Evolutionary conservation across 2,797 vertebrate species (phyloP).

Genomic region (Intellagama lesueurii): DNA sequence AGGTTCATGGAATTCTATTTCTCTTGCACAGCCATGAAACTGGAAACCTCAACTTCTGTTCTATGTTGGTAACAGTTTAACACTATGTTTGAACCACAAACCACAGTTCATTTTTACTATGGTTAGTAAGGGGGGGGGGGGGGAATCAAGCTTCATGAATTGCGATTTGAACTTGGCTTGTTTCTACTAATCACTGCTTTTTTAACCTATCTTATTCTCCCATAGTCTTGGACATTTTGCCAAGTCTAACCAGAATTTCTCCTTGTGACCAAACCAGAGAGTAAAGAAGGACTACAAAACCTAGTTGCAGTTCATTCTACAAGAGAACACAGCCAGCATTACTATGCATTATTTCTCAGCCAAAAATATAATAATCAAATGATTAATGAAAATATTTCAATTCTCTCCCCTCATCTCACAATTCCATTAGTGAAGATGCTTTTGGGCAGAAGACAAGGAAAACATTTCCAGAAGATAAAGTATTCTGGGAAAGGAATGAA

Average conservation of each 20-base stretch:
- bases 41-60: background rate
- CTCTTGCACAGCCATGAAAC: background rate
- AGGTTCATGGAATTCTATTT: background rate
- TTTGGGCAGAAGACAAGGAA: background rate
- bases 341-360: background rate
- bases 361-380: background rate
- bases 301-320: too few species aligned
- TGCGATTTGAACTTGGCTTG: background rate
- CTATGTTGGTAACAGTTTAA: background rate
- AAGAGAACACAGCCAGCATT: background rate
- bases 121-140: background rate
- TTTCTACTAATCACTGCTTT: background rate
- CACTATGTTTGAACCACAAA: background rate
- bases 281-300: too few species aligned
- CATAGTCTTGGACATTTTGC: background rate
- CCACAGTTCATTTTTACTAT: background rate
- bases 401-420: background rate
- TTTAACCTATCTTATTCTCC: too few species aligned
- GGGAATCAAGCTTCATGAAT: background rate
- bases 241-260: background rate
- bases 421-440: background rate
- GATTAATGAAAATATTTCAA: constrained; percentile 17
- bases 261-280: too few species aligned
- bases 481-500: background rate
- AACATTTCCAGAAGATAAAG: background rate